A percentile compares a stretch with the other conserved stretches of the same genome.
Conservation (phyloP, 2,113 vertebrate species). For the Spea bombifrons region DNA sequence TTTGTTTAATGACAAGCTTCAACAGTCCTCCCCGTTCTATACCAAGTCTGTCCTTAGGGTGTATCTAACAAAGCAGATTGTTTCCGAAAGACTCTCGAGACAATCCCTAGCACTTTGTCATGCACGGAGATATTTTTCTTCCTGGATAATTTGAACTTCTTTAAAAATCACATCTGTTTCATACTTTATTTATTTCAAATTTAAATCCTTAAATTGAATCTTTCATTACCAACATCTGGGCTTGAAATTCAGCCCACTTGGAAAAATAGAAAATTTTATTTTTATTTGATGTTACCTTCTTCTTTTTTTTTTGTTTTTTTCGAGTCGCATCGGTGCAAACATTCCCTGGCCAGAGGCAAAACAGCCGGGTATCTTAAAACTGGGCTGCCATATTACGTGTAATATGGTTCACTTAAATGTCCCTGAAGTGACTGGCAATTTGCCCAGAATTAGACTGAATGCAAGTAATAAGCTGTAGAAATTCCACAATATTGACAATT, state of each 20-base stretch:
- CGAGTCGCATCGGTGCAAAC: constrained; percentile 75
- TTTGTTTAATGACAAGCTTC: constrained; percentile 88
- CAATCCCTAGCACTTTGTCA: constrained; percentile 81
- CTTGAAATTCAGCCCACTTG: constrained; percentile 85
- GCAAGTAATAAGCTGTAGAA: constrained; percentile 85
- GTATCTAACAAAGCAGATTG: constrained; percentile 80
- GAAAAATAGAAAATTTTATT: constrained; percentile 85
- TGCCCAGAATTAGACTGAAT: constrained; percentile 88
- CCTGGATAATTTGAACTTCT: constrained; percentile 84
- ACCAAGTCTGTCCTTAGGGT: constrained; percentile 82
- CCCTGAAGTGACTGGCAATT: constrained; percentile 86
- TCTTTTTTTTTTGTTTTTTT: constrained; percentile 50
- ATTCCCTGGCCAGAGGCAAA: constrained; percentile 84
- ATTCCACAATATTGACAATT: constrained; percentile 86
- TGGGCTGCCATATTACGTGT: constrained; percentile 78
- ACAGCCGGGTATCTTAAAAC: constrained; percentile 85
- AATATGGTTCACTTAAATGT: constrained; percentile 82
- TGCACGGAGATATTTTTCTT: constrained; percentile 84
- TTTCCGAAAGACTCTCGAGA: constrained; percentile 82
- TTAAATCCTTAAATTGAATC: constrained; percentile 85
- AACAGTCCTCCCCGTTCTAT: constrained; percentile 81
- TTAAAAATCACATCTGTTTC: constrained; percentile 86
- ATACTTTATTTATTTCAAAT: constrained; percentile 90
- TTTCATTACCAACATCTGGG: constrained; percentile 87
- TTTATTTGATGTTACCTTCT: constrained; percentile 77